Evolutionary conservation across 2,797 vertebrate species (phyloP), one percentile per base, ranked within the genome.

Genomic region (Ceyx erithaca): DNA sequence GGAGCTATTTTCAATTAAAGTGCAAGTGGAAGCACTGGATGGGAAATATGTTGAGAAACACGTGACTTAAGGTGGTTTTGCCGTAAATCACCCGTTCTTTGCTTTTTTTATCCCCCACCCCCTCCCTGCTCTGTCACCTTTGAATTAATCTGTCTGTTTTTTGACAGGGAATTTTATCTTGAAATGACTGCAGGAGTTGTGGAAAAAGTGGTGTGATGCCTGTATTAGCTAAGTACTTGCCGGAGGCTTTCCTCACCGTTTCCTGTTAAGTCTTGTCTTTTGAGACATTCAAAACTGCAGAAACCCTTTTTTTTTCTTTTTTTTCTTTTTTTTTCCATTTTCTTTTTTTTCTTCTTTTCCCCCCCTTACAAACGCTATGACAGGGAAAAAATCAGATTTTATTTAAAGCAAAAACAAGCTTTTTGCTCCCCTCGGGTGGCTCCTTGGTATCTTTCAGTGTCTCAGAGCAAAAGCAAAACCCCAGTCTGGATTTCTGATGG

Each of bases 181-280:
- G 80, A 78, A 91, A 84, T 18, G 82, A 35, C 80, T 92, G 77
- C 51, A 2, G 18, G 49, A 71, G 72, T 77, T 63, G 87, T 75
- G 89, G 73, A 88, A 92, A 81, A 83, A 78, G 82, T 71, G 91
- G 85, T 93, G 79, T 70, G 87, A 62, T 93, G 87, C 90, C 88
- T 87, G 78, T 41, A 22, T 80, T 59, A 85, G 84, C 85, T 51
- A 22, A 93, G 64, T 40, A 23, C 73, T 92, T 86, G 92, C 93
- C 85, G 31, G 57, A 89, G 87, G 89, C 92, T 89, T 91, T 95
- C 85, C 94, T 92, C 51, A 57, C 71, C 1, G 37, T 54, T 95
- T 94, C 93, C 83, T 94, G 96, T 89, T 92, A 72, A 82, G 88
- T 95, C 93, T 93, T 96, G 91, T 89, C 93, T 91, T 94, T 76